Evolutionary conservation across 2,113 vertebrate species (phyloP).

Genomic region (Rhynchopsitta pachyrhyncha): DNA sequence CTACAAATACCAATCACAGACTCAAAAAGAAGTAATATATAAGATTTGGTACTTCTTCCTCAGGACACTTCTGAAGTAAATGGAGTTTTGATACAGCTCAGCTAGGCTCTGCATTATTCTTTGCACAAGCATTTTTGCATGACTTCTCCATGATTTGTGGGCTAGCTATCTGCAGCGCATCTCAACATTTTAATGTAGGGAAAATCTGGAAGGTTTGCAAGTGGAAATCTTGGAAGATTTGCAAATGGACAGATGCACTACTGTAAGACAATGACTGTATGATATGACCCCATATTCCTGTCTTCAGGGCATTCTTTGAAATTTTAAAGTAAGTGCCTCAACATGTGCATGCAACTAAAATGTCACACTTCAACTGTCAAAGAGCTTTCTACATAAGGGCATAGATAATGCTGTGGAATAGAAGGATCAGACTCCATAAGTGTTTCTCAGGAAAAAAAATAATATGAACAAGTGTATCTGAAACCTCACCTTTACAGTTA

Average conservation of each 20-base stretch:
- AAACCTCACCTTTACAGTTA: neutral
- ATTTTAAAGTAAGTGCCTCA: neutral
- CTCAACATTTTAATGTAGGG: neutral
- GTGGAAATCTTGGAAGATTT: no score
- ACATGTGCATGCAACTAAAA: neutral
- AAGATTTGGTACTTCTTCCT: neutral
- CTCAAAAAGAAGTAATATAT: neutral
- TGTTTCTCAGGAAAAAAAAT: neutral
- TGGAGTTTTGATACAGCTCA: neutral
- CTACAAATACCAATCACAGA: neutral
- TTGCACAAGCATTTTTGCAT: accelerated
- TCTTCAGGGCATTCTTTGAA: neutral
- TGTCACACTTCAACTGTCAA: accelerated
- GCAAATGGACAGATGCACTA: neutral
- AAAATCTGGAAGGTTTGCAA: neutral
- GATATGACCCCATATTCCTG: neutral
- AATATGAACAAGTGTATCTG: neutral
- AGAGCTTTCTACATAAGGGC: neutral
- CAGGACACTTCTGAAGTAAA: neutral
- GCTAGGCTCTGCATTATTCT: neutral
- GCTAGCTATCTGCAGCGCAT: neutral
- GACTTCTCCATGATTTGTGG: neutral
- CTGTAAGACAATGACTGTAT: neutral
- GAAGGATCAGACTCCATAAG: neutral
- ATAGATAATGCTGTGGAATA: neutral